Percentiles rank a stretch among this genome's conserved stretches.
phyloP scores from a whole-genome alignment of 2,888 invertebrate genomes.

The Trypoxylon attenuatum region DNA sequence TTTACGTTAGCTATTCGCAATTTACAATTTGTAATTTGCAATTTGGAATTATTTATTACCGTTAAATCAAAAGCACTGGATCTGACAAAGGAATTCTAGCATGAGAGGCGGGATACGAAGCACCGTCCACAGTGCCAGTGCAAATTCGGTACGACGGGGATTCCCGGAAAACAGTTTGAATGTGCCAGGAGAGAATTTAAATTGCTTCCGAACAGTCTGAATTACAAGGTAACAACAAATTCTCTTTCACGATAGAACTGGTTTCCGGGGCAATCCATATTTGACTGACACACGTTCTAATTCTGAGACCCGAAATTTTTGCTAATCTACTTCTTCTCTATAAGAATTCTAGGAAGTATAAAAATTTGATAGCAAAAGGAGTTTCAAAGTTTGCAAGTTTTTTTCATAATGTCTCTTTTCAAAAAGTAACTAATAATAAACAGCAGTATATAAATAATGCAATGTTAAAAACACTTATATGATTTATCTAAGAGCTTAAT shows the following conservation, averaged over 20 bases:
- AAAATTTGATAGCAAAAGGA: background rate
- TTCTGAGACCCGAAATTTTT: too few relatives aligned
- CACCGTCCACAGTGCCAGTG: conserved; percentile 25
- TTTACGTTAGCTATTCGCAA: too few relatives aligned
- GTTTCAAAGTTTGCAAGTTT: background rate
- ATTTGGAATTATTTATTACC: conserved; percentile 12
- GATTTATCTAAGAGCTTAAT: too few relatives aligned
- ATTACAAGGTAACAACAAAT: conserved; percentile 52
- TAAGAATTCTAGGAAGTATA: too few relatives aligned
- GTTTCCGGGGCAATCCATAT: conserved; percentile 33
- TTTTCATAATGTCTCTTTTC: too few relatives aligned
- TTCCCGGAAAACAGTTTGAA: conserved; percentile 52
- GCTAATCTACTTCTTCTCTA: too few relatives aligned
- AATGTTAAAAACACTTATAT: too few relatives aligned
- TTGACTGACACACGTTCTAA: too few relatives aligned
- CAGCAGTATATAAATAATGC: too few relatives aligned
- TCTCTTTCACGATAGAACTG: conserved; percentile 48
- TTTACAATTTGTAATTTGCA: too few relatives aligned
- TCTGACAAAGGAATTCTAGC: conserved; percentile 27
- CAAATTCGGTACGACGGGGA: conserved; percentile 43
- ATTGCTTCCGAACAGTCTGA: conserved; percentile 52
- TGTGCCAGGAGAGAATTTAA: conserved; percentile 50
- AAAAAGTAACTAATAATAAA: too few relatives aligned
- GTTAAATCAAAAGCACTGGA: conserved; percentile 9
- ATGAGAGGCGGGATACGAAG: conserved; percentile 13